A percentile compares a stretch with the other conserved stretches of the same genome.
phyloP scores from a whole-genome alignment of 2,113 vertebrate genomes.

The Promerops cafer region DNA sequence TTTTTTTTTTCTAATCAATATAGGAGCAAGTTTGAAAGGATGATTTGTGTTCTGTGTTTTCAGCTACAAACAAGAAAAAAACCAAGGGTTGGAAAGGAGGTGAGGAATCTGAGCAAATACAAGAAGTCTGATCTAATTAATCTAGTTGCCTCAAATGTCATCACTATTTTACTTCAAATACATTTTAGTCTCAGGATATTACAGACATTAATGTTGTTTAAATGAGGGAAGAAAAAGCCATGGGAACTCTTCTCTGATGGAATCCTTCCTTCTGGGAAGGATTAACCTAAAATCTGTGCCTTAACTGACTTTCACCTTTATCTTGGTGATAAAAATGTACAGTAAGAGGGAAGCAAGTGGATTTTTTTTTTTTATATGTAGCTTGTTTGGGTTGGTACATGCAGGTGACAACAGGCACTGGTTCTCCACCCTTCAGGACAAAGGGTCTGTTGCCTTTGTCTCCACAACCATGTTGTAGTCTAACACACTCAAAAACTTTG shows the following conservation, averaged over 20 bases:
- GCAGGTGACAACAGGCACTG: background rate
- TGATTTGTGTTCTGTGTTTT: background rate
- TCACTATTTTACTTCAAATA: background rate
- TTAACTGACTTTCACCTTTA: background rate
- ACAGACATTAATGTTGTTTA: background rate
- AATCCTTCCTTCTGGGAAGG: background rate
- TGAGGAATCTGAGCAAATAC: background rate
- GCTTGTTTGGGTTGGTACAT: background rate
- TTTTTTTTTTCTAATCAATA: background rate
- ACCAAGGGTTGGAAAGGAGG: background rate
- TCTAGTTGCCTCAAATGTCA: background rate
- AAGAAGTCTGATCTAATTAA: background rate
- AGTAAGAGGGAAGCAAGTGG: background rate
- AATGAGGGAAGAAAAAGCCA: rapidly evolving
- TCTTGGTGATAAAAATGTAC: background rate
- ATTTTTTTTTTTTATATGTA: background rate
- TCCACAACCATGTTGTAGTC: background rate
- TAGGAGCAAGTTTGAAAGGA: conserved; percentile 17
- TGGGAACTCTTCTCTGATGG: background rate
- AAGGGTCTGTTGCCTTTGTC: background rate
- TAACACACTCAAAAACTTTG: background rate
- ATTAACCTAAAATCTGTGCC: background rate
- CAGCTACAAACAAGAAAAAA: background rate
- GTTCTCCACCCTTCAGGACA: background rate
- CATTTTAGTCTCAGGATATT: background rate